Base-by-base conservation (phyloP, 2,888 invertebrate genomes). In the Drosophila mulleri region DNA sequence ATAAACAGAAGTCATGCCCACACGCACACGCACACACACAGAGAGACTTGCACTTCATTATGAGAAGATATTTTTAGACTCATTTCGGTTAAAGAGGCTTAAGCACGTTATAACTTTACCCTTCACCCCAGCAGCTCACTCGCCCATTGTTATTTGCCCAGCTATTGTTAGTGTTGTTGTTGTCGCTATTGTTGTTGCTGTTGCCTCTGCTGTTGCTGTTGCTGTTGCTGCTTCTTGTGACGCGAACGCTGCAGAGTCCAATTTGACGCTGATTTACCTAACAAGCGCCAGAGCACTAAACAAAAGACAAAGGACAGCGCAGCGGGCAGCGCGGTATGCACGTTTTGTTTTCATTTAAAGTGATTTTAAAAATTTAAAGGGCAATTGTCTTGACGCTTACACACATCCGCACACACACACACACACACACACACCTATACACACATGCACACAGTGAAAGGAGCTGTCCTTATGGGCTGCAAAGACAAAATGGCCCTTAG, bases 321-420 rank as follows among this genome's bases (percentile, higher is more conserved):
- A 62, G 39, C 29, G 5, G 65, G 45, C 53, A 47, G 42, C 52
- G 59, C 57, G 65, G 56, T 60, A 68, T 78, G 56, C 64, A 74
- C 85, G 82, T 89, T 84, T 86, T 84, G 85, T 86, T 88, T 88
- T 88, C 85, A 79, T 79, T 89, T 88, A 85, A 87, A 89, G 79
- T 82, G 85, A 86, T 89, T 89, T 89, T 79, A 87, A 87, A 88
- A 89, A 89, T 89, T 76, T 84, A 83, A 88, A 89, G 84, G 84
- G 79, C 82, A 83, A 88, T 90, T 88, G 88, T 88, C 80, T 78
- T 75, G 67, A 26, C 41, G 63, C 73, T 70, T 58, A 66, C 57
- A 78, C 44, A 32, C 56, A 57, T 11, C 7, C 42, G 57, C 58
- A 61, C 47, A 71, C 61, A 63, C 48, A 57, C 45, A 58, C 44